These are phyloP conservation scores for Saccopteryx bilineata DNA, from an alignment of 2,113 vertebrate genomes.

Conservation along the genomic window DNA sequence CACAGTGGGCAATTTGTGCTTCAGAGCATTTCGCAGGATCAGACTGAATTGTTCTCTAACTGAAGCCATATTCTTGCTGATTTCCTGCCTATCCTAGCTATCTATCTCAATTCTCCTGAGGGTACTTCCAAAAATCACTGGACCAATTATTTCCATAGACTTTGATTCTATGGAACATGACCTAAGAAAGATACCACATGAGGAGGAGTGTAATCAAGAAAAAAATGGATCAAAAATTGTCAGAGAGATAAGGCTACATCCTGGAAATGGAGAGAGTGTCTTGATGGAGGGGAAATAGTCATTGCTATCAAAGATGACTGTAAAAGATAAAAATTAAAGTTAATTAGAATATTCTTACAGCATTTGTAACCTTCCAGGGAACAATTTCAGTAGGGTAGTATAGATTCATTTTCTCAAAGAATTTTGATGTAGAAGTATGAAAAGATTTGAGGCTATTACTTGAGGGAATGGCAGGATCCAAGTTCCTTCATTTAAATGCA, in stretches of 20 bases:
- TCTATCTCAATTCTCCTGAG: background rate
- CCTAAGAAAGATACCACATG: background rate
- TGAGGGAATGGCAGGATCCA: background rate
- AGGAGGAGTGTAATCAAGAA: background rate
- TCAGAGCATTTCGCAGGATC: background rate
- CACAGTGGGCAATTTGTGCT: background rate
- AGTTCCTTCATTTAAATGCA: background rate
- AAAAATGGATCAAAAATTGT: background rate
- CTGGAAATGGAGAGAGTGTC: background rate
- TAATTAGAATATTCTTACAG: background rate
- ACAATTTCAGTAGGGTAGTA: background rate
- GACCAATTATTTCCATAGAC: background rate
- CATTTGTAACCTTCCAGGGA: background rate
- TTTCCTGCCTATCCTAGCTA: background rate
- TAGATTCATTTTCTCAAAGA: background rate
- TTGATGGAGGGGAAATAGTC: background rate
- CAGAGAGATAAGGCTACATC: background rate
- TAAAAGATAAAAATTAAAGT: background rate
- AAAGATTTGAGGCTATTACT: background rate
- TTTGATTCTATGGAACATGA: background rate
- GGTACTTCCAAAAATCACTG: background rate
- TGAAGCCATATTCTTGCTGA: background rate
- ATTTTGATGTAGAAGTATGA: background rate
- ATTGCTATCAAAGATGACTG: background rate
- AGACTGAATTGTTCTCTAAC: background rate